A percentile compares a stretch with the other conserved stretches of the same genome.
Evolutionary conservation across 2,888 invertebrate genomes (phyloP).

Genomic region (Sesia bembeciformis): DNA sequence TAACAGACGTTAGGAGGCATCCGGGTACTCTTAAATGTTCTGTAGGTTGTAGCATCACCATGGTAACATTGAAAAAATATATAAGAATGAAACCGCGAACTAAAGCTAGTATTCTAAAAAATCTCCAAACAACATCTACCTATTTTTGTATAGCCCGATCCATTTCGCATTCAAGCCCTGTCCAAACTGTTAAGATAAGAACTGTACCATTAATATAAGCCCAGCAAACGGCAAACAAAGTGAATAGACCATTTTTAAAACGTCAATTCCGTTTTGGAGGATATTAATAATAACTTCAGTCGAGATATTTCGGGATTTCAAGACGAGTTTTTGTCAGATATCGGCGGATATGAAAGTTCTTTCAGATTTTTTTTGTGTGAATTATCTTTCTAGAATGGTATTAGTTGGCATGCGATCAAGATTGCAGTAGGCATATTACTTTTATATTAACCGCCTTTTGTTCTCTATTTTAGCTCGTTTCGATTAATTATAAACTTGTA

Average conservation of each 20-base stretch:
- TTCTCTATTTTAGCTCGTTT: too few species aligned
- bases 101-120: not conserved
- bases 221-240: constrained; percentile 30
- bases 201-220: constrained; percentile 33
- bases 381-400: not conserved
- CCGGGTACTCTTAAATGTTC: too few species aligned
- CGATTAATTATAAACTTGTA: too few species aligned
- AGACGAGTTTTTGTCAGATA: not conserved
- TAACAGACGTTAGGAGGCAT: too few species aligned
- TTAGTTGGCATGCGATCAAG: not conserved
- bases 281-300: not conserved
- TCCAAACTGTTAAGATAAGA: constrained; percentile 29
- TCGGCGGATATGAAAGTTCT: not conserved
- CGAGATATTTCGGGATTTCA: constrained; percentile 4
- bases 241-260: constrained; percentile 35
- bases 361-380: not conserved
- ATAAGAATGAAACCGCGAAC: too few species aligned
- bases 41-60: too few species aligned
- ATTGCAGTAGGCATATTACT: not conserved
- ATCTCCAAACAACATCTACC: not conserved
- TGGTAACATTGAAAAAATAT: too few species aligned
- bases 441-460: not conserved
- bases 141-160: constrained; percentile 4
- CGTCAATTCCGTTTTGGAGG: constrained; percentile 13
- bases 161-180: constrained; percentile 29